Evolutionary conservation across 1,140 invertebrate species (phyloP).

Genomic region (Aphaenogaster floridana): DNA sequence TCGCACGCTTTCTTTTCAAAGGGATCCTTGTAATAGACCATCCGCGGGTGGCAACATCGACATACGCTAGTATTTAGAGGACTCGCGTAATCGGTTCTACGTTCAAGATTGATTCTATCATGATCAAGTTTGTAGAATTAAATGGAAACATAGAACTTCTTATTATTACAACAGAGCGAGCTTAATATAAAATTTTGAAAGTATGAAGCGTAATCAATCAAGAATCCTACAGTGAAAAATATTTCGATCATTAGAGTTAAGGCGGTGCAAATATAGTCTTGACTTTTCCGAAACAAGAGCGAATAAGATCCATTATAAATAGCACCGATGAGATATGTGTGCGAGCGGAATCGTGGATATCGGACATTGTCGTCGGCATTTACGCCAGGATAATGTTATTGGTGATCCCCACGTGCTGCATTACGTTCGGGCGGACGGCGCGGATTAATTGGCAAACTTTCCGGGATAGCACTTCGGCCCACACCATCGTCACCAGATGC

Average conservation of each 20-base stretch:
- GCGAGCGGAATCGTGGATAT: not conserved
- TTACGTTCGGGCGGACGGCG: slow-evolving; percentile 57
- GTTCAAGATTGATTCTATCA: not conserved
- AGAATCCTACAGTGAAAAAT: not conserved
- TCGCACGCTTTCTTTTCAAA: not conserved
- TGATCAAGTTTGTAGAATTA: not conserved
- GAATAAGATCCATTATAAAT: slow-evolving; percentile 20
- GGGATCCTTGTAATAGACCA: slow-evolving; percentile 57
- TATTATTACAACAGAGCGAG: not conserved
- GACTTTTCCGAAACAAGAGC: not conserved
- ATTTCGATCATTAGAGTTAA: not conserved
- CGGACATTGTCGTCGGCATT: slow-evolving; percentile 34
- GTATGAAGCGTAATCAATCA: not conserved
- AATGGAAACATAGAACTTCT: not conserved
- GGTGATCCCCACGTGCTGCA: slow-evolving; percentile 62
- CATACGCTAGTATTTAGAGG: slow-evolving; percentile 53
- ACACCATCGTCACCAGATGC: slow-evolving; percentile 23
- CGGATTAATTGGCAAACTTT: slow-evolving; percentile 76
- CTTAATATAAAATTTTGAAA: not conserved
- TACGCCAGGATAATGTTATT: slow-evolving; percentile 67
- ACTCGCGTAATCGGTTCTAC: not conserved
- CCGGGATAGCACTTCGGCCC: slow-evolving; percentile 65
- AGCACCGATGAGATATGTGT: slow-evolving; percentile 45
- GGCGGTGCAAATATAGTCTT: not conserved
- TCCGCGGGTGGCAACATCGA: slow-evolving; percentile 16